A percentile compares a stretch with the other conserved stretches of the same genome.
Conservation (phyloP, 2,797 vertebrate species). For the Malacoctenus gilli region DNA sequence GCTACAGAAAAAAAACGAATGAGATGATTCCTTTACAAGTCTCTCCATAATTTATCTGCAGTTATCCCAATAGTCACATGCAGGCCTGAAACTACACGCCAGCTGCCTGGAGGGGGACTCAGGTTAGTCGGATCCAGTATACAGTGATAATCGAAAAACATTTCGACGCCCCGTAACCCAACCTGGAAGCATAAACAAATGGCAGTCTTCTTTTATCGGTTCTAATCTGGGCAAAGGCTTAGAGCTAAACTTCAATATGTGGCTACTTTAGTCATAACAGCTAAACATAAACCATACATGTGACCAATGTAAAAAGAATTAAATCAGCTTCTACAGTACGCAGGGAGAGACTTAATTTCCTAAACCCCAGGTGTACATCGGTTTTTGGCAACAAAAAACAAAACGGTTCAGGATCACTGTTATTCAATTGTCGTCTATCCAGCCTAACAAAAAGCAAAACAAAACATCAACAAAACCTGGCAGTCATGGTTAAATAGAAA, state of each 20-base stretch:
- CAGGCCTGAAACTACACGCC: conserved; percentile 42
- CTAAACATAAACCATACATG: conserved; percentile 59
- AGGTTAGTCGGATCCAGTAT: conserved; percentile 54
- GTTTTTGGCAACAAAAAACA: conserved; percentile 78
- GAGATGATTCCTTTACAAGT: conserved; percentile 26
- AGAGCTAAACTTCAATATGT: conserved; percentile 46
- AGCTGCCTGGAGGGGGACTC: conserved; percentile 46
- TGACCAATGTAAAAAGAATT: conserved; percentile 51
- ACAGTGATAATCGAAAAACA: conserved; percentile 41
- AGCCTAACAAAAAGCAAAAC: conserved; percentile 62
- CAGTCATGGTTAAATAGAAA: conserved; percentile 70
- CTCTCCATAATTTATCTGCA: conserved; percentile 35
- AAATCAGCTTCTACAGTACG: conserved; percentile 52
- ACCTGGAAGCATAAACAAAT: conserved; percentile 62
- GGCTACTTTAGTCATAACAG: conserved; percentile 48
- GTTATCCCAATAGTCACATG: conserved; percentile 27
- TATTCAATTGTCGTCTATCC: conserved; percentile 61
- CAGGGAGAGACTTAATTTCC: background rate
- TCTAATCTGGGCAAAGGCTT: conserved; percentile 40
- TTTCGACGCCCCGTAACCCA: conserved; percentile 44
- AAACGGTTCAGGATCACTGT: conserved; percentile 64
- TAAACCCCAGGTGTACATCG: conserved; percentile 57
- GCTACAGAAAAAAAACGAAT: conserved; percentile 58
- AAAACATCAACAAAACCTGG: conserved; percentile 72
- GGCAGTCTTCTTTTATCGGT: conserved; percentile 56